phyloP scores from a whole-genome alignment of 2,888 invertebrate species.

The Linyphia triangularis region DNA sequence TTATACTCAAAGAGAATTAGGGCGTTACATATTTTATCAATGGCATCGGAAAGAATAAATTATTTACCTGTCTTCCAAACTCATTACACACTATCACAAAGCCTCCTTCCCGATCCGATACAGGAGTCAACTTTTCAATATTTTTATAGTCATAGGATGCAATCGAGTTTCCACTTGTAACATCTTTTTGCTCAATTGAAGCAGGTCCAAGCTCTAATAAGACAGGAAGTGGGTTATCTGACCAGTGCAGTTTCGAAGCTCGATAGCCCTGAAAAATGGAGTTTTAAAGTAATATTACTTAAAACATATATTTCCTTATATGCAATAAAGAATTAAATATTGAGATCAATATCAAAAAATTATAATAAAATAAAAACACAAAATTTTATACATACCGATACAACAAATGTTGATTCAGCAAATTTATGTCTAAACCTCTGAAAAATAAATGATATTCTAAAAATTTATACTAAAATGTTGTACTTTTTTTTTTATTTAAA shows the following conservation, averaged over 20 bases:
- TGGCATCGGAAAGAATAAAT: background rate
- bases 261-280: slow-evolving; percentile 86
- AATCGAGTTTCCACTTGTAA: slow-evolving; percentile 89
- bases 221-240: slow-evolving; percentile 92
- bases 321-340: background rate
- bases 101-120: slow-evolving; percentile 94
- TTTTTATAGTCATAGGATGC: slow-evolving; percentile 92
- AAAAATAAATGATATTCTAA: slow-evolving; percentile 25
- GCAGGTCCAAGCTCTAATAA: slow-evolving; percentile 94
- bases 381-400: slow-evolving; percentile 77
- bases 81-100: slow-evolving; percentile 95
- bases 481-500: no score
- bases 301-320: no score
- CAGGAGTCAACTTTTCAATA: slow-evolving; percentile 87
- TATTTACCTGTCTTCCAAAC: slow-evolving; percentile 85
- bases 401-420: slow-evolving; percentile 78
- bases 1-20: no score
- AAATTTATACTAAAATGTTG: no score
- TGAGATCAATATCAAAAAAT: background rate
- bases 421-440: slow-evolving; percentile 80
- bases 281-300: no score
- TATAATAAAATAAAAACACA: background rate
- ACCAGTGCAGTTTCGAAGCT: slow-evolving; percentile 98
- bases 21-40: background rate
- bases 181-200: slow-evolving; percentile 94